Evolutionary conservation across 2,797 vertebrate species (phyloP).

Genomic region (Rhodeus uyekii): DNA sequence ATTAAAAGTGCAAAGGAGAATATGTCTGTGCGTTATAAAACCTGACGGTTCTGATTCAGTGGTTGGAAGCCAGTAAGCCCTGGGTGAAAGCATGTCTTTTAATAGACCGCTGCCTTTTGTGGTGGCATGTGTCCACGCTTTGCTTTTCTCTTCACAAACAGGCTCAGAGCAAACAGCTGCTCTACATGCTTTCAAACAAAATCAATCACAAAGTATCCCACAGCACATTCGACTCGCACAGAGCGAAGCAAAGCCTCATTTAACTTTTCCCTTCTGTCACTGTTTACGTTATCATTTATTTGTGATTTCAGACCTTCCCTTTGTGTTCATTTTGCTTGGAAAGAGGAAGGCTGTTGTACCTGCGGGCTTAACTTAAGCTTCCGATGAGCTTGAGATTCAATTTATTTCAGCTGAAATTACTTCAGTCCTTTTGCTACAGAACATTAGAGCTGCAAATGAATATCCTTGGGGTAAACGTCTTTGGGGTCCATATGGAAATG

Average conservation of each 20-base stretch:
- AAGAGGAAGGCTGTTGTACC: conserved; percentile 39
- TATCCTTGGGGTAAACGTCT: conserved; percentile 65
- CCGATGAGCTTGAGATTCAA: conserved; percentile 70
- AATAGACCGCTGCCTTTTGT: conserved; percentile 39
- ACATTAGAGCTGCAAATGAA: conserved; percentile 76
- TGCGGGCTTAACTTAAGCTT: conserved; percentile 61
- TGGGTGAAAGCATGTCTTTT: conserved; percentile 38
- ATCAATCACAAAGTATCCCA: conserved; percentile 27
- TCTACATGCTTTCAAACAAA: conserved; percentile 21
- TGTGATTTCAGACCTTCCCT: neutral
- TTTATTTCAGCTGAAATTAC: conserved; percentile 74
- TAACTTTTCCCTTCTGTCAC: conserved; percentile 22
- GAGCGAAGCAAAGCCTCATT: conserved; percentile 19
- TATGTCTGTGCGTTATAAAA: conserved; percentile 65
- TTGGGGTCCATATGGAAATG: conserved; percentile 60
- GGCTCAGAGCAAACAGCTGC: conserved; percentile 43
- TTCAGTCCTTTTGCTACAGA: conserved; percentile 72
- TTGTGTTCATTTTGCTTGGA: conserved; percentile 11
- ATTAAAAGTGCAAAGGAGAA: conserved; percentile 52
- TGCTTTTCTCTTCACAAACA: conserved; percentile 27
- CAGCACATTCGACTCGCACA: neutral
- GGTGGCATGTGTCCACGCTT: conserved; percentile 20
- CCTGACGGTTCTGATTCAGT: conserved; percentile 64
- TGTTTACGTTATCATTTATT: neutral
- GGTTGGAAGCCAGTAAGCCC: conserved; percentile 55